Base-by-base conservation (phyloP, 2,113 vertebrate species). In the Hiodon alosoides region DNA sequence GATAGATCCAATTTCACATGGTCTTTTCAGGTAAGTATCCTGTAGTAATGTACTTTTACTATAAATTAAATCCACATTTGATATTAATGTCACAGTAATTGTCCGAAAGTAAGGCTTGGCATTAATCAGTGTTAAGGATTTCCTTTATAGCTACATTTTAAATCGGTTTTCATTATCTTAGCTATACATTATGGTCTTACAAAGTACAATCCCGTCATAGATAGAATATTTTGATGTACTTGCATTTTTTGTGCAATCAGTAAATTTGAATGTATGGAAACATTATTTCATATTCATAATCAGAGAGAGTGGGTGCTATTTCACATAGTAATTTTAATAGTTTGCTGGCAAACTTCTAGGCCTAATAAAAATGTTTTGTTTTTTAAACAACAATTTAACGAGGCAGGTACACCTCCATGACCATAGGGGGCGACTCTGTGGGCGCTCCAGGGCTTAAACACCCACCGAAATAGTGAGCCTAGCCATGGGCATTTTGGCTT, bases 21-120 rank as follows among this genome's bases (percentile, higher is more conserved):
- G 62, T 31, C 17, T 48, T 74, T 57, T 67, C 52, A 74, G 64
- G 7, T 67, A 58, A 55, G 51, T 55, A 62, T 52, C n/a, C 31
- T 16, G n/a, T 9, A 70, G n/a, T 55, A 17, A 31, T 70, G 8
- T 70, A 54, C 10, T 14, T 61, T 72, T 61, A 6, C 47, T 14
- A n/a, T 10, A 51, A 3, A 68, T 51, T 48, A 51, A 68, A n/a
- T 7, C 46, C 46, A 73, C 17, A 46, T 55, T 4, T 31, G 11
- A 11, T 46, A 66, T 9, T 47, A 3, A 47, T 67, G 4, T 67
- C 11, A 61, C 13, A 61, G 2, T 31, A 31, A 9, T 10, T 59
- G 17, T 62, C 9, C 51, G 13, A 62, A 60, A 51, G 48, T 58
- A 51, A 73, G 50, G 48, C 48, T 62, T 52, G 61, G 59, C 50